Percentiles rank a stretch among this genome's conserved stretches.
Evolutionary conservation across 2,888 invertebrate species (phyloP).

Genomic region (Erebia epiphron): DNA sequence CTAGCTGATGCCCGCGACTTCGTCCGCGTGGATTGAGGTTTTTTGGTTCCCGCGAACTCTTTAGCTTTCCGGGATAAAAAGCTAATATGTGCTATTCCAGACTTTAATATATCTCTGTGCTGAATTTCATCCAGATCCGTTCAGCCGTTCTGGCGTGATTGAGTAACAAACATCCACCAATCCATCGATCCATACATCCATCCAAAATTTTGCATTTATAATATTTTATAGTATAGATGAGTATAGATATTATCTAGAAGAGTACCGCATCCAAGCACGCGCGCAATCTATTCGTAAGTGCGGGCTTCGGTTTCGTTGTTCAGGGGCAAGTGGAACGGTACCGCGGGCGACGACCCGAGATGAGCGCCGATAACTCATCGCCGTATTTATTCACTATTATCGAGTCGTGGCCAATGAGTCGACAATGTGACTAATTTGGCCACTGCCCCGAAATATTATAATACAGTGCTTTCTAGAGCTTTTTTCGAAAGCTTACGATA

Average conservation of each 20-base stretch:
- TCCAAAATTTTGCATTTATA: too few relatives aligned
- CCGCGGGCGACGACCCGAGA: constrained; percentile 80
- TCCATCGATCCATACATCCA: too few relatives aligned
- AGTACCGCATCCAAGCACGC: constrained; percentile 55
- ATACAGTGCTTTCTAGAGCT: constrained; percentile 17
- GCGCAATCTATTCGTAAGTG: constrained; percentile 40
- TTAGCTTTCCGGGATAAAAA: background rate
- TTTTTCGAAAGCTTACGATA: background rate
- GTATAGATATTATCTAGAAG: too few relatives aligned
- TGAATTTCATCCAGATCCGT: too few relatives aligned
- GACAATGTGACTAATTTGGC: constrained; percentile 37
- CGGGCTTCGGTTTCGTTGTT: constrained; percentile 67
- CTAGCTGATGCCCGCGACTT: too few relatives aligned
- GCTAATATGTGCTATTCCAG: too few relatives aligned
- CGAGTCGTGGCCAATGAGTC: constrained; percentile 49
- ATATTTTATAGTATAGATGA: too few relatives aligned
- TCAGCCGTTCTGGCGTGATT: too few relatives aligned
- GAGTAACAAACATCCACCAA: too few relatives aligned
- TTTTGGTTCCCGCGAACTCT: background rate
- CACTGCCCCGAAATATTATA: constrained; percentile 25
- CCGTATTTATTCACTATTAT: constrained; percentile 80
- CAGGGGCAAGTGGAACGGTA: constrained; percentile 80
- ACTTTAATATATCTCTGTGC: too few relatives aligned
- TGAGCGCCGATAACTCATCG: constrained; percentile 78
- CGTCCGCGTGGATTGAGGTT: too few relatives aligned